Conservation (phyloP, 2,797 vertebrate genomes). For the Chelidonichthys spinosus region DNA sequence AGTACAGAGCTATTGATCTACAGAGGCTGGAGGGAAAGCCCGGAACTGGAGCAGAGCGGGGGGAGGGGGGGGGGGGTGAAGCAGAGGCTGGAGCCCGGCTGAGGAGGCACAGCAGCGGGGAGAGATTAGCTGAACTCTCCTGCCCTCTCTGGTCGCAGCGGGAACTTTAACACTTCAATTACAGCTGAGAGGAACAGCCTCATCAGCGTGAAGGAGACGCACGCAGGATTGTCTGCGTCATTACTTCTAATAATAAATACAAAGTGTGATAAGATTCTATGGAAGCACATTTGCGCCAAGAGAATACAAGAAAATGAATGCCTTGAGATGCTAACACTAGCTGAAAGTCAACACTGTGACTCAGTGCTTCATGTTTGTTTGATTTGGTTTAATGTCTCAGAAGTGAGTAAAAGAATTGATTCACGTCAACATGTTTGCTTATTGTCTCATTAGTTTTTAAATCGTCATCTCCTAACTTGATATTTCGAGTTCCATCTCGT, state of each 20-base stretch:
- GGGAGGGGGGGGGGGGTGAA: neutral
- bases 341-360: neutral
- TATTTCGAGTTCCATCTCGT: neutral
- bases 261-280: neutral
- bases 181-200: neutral
- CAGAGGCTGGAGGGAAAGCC: conserved; percentile 64
- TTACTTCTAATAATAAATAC: neutral
- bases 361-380: neutral
- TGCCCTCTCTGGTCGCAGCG: conserved; percentile 66
- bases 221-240: too few relatives aligned
- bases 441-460: neutral
- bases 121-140: conserved; percentile 61
- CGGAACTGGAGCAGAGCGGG: conserved; percentile 26
- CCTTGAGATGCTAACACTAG: neutral
- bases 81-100: neutral
- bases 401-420: too few relatives aligned
- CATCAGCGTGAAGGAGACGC: too few relatives aligned
- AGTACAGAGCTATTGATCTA: conserved; percentile 59
- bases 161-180: conserved; percentile 26
- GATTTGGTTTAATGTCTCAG: neutral
- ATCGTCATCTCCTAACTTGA: neutral
- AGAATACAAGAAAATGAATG: neutral
- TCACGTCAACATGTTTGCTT: neutral
- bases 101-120: conserved; percentile 11
- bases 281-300: neutral